phyloP scores from a whole-genome alignment of 1,140 invertebrate genomes.

The Microvelia longipes region DNA sequence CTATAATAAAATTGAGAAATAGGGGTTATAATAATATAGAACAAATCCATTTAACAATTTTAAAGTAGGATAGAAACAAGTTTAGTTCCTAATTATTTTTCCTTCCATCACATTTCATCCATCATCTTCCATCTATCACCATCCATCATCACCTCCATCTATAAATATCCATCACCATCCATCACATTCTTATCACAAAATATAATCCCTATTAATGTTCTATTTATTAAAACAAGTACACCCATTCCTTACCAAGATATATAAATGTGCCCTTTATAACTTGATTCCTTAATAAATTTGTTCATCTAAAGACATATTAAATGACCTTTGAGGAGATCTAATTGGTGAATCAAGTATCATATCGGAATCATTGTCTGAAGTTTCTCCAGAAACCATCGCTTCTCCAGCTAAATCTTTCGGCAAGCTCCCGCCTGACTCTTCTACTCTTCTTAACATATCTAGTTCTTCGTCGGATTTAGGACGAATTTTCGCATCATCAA shows the following conservation, averaged over 20 bases:
- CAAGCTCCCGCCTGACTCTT: constrained; percentile 8
- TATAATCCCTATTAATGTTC: too few relatives aligned
- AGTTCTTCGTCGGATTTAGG: constrained; percentile 5
- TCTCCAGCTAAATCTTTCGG: constrained; percentile 21
- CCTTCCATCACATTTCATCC: too few relatives aligned
- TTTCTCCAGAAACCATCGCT: constrained; percentile 21
- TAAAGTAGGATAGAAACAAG: too few relatives aligned
- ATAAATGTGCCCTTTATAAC: neutral
- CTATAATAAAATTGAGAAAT: too few relatives aligned
- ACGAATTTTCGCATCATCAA: neutral
- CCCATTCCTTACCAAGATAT: neutral
- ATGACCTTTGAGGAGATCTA: constrained; percentile 2
- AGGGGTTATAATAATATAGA: too few relatives aligned
- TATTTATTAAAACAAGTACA: too few relatives aligned
- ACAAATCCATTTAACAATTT: too few relatives aligned
- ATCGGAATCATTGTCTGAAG: constrained; percentile 16
- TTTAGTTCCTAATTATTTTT: too few relatives aligned
- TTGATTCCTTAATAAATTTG: neutral
- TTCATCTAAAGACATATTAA: neutral
- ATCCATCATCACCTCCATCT: too few relatives aligned
- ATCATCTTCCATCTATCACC: too few relatives aligned
- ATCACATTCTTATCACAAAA: too few relatives aligned
- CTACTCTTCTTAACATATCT: constrained; percentile 13
- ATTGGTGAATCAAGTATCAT: constrained; percentile 8
- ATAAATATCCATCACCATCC: too few relatives aligned